Evolutionary conservation across 2,113 vertebrate species (phyloP), one percentile per base, ranked within the genome.

Genomic region (Accipiter virgatus): DNA sequence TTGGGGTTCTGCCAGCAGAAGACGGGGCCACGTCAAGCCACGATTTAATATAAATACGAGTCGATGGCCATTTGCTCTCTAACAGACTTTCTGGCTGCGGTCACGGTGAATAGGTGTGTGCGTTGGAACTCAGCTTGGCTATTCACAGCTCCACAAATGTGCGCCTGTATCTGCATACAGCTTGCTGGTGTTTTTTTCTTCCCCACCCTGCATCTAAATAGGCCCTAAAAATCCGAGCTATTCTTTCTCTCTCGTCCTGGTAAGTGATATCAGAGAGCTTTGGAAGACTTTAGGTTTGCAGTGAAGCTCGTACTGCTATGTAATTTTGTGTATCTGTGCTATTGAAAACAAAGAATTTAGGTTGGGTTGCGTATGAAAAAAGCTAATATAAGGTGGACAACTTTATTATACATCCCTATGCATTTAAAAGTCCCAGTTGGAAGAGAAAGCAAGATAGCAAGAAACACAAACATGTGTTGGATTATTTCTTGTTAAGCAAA

Each of bases 401-500:
- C 74, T 96, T 88, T 80, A 89, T 88, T 71, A 50, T 61, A 73
- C 58, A 77, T 61, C 88, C 53, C 45, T 86, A 18, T 72, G 47
- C 42, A 29, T 94, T 93, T 90, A 80, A 87, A 96, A 96, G 89
- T 55, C 93, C 53, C 59, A 31, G 65, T 70, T 97, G 92, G 94
- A 92, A 91, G 61, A 91, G 87, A 95, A 94, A 71, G 72, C 65
- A 90, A 96, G 96, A 97, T 80, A 96, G 91, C 71, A 94, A 91
- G 90, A 87, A 91, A 86, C 88, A 81, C 78, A 91, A 94, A 95
- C 90, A 77, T 77, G 89, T 78, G 52, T 84, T 90, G 95, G 85
- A 82, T 96, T 93, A 93, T 91, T 95, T 97, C 93, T 95, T 85
- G 87, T 93, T 96, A 95, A 81, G 87, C 50, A 79, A 97, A 97